Conservation (phyloP, 1,140 invertebrate species). For the Latrodectus geometricus region DNA sequence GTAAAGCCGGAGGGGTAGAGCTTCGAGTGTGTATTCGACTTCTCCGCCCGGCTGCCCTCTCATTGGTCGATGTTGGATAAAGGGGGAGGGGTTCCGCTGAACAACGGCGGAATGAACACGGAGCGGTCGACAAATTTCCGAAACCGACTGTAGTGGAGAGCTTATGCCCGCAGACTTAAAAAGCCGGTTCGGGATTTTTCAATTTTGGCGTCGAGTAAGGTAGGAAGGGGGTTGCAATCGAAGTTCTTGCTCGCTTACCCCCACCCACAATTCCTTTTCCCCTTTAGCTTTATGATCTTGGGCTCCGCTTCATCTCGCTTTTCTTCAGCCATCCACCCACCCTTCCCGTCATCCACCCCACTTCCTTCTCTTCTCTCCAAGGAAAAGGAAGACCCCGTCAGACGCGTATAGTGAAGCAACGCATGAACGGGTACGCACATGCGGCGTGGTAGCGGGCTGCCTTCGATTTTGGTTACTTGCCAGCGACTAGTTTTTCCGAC, state of each 20-base stretch:
- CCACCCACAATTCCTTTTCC: not conserved
- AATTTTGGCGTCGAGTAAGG: constrained; percentile 34
- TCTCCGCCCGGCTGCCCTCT: constrained; percentile 51
- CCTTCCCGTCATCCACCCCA: not conserved
- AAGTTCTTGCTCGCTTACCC: constrained; percentile 11
- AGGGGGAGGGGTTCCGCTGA: constrained; percentile 47
- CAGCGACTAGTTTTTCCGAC: constrained; percentile 16
- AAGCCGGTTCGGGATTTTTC: constrained; percentile 52
- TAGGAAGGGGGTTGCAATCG: constrained; percentile 4
- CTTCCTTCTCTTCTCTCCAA: constrained; percentile 9
- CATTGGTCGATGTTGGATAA: constrained; percentile 43
- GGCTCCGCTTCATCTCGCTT: constrained; percentile 22
- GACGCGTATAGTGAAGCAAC: constrained; percentile 13
- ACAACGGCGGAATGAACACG: constrained; percentile 7
- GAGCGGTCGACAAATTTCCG: constrained; percentile 20
- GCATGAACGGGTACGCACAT: constrained; percentile 42
- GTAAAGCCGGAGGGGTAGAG: not conserved
- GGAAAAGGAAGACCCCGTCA: not conserved
- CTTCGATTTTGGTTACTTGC: constrained; percentile 46
- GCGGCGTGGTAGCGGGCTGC: constrained; percentile 31
- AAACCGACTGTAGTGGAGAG: constrained; percentile 7
- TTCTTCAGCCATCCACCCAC: not conserved
- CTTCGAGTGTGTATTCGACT: constrained; percentile 22
- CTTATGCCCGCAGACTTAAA: constrained; percentile 37
- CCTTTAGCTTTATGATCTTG: constrained; percentile 5